Base-by-base conservation (phyloP, 1,140 invertebrate species). In the Branchinecta lynchi region DNA sequence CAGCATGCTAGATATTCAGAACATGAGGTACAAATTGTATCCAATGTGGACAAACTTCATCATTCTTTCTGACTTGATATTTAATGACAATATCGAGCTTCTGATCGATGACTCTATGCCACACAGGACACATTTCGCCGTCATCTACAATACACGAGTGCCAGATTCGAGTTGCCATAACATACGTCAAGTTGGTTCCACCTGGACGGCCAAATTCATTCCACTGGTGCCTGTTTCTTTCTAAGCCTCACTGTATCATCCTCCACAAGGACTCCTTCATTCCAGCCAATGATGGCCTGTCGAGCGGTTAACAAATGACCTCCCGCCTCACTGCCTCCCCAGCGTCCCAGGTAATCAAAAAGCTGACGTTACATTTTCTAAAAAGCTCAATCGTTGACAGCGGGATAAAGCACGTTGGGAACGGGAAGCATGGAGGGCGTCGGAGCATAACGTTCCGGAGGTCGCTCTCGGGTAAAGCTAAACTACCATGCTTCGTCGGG, bases 391-490 rank as follows among this genome's bases (percentile, higher is more conserved):
- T 15, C 17, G 51, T 20, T 60, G 51, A 60, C 51, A 60, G 17
- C 17, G 17, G 51, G 51, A 60, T 60, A 60, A 60, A 60, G 51
- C 51, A 60, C 51, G 51, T 60, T 60, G 51, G 51, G 51, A 60
- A 60, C 51, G 51, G 51, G 17, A 20, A 12, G 12, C 17, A 60
- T 6, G 51, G 51, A 20, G 17, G 12, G 51, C 51, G 51, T 20
- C 17, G 51, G 51, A 60, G 51, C 51, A 20, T 15, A 60, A 20
- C 51, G 51, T 60, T 60, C 51, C 51, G 51, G 51, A 60, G 51
- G 12, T 20, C 51, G 51, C 51, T 60, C 17, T 60, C 17, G 51
- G 51, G 51, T 60, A 60, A 60, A 60, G 51, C 51, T 60, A 60
- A 60, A 60, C 51, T 60, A 60, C 51, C 51, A 60, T 60, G 51